phyloP scores from a whole-genome alignment of 2,113 vertebrate genomes.

The Herpetotheres cachinnans region DNA sequence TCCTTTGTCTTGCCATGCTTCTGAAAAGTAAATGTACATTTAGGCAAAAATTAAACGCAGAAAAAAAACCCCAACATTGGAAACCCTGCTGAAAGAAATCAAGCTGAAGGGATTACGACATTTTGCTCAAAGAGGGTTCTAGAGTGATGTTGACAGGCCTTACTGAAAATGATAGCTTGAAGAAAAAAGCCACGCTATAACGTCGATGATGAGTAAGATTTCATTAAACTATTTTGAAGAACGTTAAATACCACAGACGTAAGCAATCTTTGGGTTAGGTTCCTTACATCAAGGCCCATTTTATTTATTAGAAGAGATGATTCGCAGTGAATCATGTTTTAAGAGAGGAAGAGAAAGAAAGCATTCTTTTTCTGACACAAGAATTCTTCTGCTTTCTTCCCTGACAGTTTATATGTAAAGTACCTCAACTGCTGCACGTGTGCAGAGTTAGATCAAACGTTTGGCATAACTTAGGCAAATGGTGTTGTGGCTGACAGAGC shows the following conservation, averaged over 20 bases:
- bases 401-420: neutral
- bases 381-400: neutral
- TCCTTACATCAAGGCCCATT: neutral
- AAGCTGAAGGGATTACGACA: neutral
- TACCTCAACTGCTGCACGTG: neutral
- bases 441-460: neutral
- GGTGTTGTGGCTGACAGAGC: neutral
- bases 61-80: neutral
- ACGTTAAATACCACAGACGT: neutral
- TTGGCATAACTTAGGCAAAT: neutral
- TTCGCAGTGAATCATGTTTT: neutral
- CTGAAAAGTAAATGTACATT: neutral
- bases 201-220: neutral
- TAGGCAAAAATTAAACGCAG: neutral
- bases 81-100: neutral
- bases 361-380: neutral
- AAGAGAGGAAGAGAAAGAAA: neutral
- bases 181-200: neutral
- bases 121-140: neutral
- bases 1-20: neutral
- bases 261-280: neutral
- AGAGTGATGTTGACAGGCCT: neutral
- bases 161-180: neutral
- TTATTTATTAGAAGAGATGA: neutral
- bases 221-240: neutral